Conservation (phyloP, 2,113 vertebrate species). For the Catharus minimus region DNA sequence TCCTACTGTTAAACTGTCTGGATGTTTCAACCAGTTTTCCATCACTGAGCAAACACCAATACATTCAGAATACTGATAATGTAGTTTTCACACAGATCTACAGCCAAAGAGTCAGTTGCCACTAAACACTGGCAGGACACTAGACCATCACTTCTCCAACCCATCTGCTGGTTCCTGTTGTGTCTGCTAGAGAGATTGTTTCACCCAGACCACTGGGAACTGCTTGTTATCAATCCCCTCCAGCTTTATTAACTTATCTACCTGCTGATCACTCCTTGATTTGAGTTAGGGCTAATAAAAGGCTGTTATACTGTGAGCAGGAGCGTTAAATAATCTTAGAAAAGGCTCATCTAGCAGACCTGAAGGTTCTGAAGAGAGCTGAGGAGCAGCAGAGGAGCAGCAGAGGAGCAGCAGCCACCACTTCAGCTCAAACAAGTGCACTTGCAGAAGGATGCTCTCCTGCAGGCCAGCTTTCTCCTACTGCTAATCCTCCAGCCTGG, state of each 20-base stretch:
- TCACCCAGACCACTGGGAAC: background rate
- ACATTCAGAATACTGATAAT: background rate
- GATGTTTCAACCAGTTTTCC: background rate
- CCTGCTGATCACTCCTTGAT: background rate
- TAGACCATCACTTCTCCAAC: background rate
- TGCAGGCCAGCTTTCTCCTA: background rate
- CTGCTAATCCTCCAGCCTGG: background rate
- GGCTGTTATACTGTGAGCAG: background rate
- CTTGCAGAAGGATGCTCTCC: background rate
- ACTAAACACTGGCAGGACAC: background rate
- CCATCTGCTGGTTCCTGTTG: background rate
- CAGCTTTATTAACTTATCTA: background rate
- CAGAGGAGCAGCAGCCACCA: background rate
- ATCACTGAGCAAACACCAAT: background rate
- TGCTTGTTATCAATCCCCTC: background rate
- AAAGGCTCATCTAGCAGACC: background rate
- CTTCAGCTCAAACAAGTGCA: background rate
- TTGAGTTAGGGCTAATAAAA: background rate
- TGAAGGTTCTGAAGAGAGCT: background rate
- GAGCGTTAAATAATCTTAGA: background rate
- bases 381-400: background rate
- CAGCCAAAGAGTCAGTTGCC: background rate
- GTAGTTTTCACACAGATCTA: background rate
- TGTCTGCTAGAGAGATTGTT: background rate
- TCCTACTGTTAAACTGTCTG: background rate